Percentiles rank a stretch among this genome's conserved stretches.
These are phyloP conservation scores for Butastur rufipennis DNA, from an alignment of 2,113 vertebrate species.

Conservation along the genomic window DNA sequence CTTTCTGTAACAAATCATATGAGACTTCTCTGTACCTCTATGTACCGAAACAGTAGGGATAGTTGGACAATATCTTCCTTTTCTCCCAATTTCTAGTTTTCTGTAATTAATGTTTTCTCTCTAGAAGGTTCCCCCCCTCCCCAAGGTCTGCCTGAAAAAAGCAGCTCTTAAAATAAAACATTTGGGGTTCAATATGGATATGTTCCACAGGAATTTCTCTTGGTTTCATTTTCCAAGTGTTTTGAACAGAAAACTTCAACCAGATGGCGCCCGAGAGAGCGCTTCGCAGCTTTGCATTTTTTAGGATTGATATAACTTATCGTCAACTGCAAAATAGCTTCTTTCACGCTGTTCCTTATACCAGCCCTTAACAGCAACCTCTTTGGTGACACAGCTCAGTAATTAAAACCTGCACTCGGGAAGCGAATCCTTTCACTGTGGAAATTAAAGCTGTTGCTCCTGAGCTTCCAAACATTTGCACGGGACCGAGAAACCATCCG, in stretches of 20 bases:
- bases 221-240: neutral
- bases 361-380: neutral
- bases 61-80: neutral
- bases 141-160: neutral
- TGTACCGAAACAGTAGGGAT: too few relatives aligned
- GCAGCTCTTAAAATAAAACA: neutral
- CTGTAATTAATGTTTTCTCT: neutral
- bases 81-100: neutral
- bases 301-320: neutral
- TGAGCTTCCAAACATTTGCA: neutral
- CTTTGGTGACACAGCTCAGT: neutral
- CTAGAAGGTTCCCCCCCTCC: neutral
- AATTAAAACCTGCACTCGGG: neutral
- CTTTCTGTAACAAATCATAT: neutral
- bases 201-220: neutral
- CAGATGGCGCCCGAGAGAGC: conserved; percentile 22
- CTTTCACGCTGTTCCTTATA: neutral
- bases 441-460: rapidly evolving
- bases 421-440: rapidly evolving
- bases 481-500: neutral
- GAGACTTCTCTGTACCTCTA: neutral
- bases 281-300: rapidly evolving
- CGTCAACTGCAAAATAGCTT: neutral
- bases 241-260: neutral
- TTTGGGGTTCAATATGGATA: neutral